Conservation (phyloP, 2,113 vertebrate species). For the Salvelinus sp. region DNA sequence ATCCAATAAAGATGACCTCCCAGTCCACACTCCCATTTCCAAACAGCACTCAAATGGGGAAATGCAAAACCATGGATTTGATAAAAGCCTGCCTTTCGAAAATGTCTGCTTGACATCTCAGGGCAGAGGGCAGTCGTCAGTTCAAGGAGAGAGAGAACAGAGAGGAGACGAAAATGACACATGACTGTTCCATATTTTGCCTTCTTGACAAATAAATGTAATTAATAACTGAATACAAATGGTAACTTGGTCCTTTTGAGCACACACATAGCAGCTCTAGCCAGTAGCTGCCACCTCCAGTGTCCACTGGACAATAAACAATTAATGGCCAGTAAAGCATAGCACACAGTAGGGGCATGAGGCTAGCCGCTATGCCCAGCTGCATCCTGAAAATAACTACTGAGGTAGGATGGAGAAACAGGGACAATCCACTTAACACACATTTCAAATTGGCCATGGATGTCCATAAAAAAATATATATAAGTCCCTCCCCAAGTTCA, state of each 20-base stretch:
- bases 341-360: neutral
- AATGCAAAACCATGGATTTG: neutral
- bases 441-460: neutral
- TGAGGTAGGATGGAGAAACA: neutral
- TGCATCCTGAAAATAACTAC: neutral
- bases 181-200: neutral
- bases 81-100: neutral
- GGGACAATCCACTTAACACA: neutral
- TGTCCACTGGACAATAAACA: conserved; percentile 2
- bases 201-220: neutral
- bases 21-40: neutral
- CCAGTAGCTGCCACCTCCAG: neutral
- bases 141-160: neutral
- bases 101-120: neutral
- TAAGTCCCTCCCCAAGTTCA: neutral
- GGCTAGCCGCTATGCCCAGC: neutral
- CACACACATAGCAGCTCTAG: neutral
- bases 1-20: neutral
- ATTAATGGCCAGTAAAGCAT: neutral
- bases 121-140: neutral
- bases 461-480: neutral
- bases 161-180: neutral
- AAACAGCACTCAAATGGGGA: neutral
- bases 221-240: conserved; percentile 1
- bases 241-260: neutral